Percentiles rank a stretch among this genome's conserved stretches.
Conservation (phyloP, 2,888 invertebrate genomes). For the Drosophila atroscutellata region DNA sequence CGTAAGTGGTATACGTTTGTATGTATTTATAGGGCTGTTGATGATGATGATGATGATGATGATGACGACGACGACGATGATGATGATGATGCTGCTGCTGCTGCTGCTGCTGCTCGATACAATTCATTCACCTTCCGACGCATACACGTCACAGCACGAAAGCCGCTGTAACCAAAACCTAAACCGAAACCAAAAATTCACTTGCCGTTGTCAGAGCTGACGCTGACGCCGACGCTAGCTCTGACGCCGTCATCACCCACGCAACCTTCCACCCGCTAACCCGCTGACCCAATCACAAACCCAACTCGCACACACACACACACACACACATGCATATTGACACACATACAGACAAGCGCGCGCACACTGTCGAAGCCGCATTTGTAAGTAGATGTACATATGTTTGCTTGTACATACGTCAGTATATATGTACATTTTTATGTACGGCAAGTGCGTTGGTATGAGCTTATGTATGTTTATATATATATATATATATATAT, state of each 20-base stretch:
- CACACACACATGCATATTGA: constrained; percentile 6
- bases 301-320: constrained; percentile 27
- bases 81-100: neutral
- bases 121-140: constrained; percentile 67
- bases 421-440: constrained; percentile 8
- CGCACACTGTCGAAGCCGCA: constrained; percentile 36
- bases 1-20: neutral
- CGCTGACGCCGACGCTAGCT: constrained; percentile 21
- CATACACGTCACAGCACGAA: constrained; percentile 58
- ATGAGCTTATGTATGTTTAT: constrained; percentile 11
- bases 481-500: neutral
- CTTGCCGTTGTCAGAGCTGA: constrained; percentile 44
- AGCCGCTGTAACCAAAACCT: constrained; percentile 51
- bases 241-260: constrained; percentile 60
- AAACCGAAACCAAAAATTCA: constrained; percentile 38
- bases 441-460: constrained; percentile 32
- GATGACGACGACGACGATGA: neutral
- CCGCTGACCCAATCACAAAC: constrained; percentile 73
- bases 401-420: constrained; percentile 3
- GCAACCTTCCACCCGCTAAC: constrained; percentile 69
- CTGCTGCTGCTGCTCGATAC: constrained; percentile 22
- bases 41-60: neutral
- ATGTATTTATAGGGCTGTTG: neutral
- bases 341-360: constrained; percentile 24
- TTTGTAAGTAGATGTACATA: constrained; percentile 36